Percentiles rank a stretch among this genome's conserved stretches.
These are phyloP conservation scores for Megalurothrips usitatus DNA, from an alignment of 2,888 invertebrate species.

Conservation along the genomic window DNA sequence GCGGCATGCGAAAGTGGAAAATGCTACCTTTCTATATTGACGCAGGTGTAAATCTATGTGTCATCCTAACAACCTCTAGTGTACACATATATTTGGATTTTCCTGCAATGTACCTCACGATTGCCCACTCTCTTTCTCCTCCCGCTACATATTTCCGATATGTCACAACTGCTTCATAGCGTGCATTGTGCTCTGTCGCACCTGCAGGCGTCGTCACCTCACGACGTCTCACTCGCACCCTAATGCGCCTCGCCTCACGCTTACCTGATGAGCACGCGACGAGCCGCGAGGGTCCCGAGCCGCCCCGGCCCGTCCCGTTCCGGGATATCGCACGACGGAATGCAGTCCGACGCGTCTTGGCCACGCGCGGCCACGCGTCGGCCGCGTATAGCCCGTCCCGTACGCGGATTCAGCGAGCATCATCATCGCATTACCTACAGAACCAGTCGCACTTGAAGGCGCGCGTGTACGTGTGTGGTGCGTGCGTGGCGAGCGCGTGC, in stretches of 20 bases:
- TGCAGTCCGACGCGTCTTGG: background rate
- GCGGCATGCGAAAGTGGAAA: too few relatives aligned
- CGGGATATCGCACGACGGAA: slow-evolving; percentile 1
- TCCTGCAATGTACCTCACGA: too few relatives aligned
- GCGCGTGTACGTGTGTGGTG: background rate
- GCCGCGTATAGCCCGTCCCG: slow-evolving; percentile 5
- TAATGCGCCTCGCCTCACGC: background rate
- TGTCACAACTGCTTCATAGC: too few relatives aligned
- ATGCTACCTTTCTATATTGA: too few relatives aligned
- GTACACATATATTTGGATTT: too few relatives aligned
- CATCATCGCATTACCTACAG: background rate
- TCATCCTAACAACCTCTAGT: too few relatives aligned
- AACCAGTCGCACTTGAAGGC: background rate
- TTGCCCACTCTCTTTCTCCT: too few relatives aligned
- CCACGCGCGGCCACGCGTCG: background rate
- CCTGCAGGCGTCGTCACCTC: too few relatives aligned
- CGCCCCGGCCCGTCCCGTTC: background rate
- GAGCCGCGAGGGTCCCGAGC: background rate
- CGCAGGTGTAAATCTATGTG: too few relatives aligned
- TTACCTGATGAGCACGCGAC: background rate
- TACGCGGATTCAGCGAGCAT: background rate
- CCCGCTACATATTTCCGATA: too few relatives aligned
- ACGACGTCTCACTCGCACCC: background rate
- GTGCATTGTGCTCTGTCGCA: too few relatives aligned
- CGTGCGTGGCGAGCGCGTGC: background rate